Evolutionary conservation across 2,113 vertebrate species (phyloP), one percentile per base, ranked within the genome.

Genomic region (Phyllostomus discolor): DNA sequence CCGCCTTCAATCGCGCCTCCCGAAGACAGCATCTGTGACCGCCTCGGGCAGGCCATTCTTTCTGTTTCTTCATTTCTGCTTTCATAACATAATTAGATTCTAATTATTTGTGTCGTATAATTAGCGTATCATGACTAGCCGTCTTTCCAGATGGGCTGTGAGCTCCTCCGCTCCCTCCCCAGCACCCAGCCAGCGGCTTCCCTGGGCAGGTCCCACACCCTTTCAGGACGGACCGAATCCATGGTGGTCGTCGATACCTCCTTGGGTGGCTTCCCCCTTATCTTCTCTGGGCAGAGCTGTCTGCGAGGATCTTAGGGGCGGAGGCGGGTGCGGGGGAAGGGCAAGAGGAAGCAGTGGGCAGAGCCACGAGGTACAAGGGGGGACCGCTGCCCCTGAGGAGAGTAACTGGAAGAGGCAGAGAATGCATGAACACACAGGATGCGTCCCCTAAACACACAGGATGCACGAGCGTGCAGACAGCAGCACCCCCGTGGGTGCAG

Each of bases 51-150:
- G 26, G 54, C 46, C 24, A 17, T 31, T 50, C 10, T 26, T 38
- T 41, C 15, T 92, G 76, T 46, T 84, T 92, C 70, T 57, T 78
- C 26, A 28, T 67, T 64, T 17, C 16, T 5, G 89, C 62, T 75
- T 91, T 79, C 35, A 4, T 46, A n/a, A 50, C 67, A 24, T 75
- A 75, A 90, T 95, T 94, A 88, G 85, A 84, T 97, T 50, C 41
- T 93, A 57, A 82, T 94, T 76, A 73, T 54, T 35, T 46, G n/a
- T 31, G 59, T 93, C 43, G 1, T n/a, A 14, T 91, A 62, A 82
- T 81, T 88, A 54, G 62, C 75, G n/a, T 64, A 80, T 69, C 76
- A 57, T 73, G 46, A 89, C 90, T 69, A 79, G 46, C 78, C 66
- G 24, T 87, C 76, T 96, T 84, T 69, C 26, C 75, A 75, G 83